Evolutionary conservation across 1,140 invertebrate genomes (phyloP).

Genomic region (Tetragnatha versicolor): DNA sequence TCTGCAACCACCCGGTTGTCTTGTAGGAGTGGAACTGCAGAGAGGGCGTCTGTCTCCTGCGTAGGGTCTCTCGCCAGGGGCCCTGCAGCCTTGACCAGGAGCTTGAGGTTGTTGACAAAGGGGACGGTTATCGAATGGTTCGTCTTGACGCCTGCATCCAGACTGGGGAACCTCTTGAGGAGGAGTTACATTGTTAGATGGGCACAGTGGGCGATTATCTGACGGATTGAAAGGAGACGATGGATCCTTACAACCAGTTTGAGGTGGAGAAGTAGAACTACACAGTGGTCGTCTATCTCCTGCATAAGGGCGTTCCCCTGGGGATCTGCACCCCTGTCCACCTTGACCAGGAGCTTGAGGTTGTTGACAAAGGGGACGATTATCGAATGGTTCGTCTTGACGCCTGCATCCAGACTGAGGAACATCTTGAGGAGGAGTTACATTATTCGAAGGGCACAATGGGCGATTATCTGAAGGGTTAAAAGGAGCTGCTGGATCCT

Average conservation of each 20-base stretch:
- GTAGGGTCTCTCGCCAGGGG: slow-evolving; percentile 27
- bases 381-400: slow-evolving; percentile 21
- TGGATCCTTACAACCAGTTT: slow-evolving; percentile 26
- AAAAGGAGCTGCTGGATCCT: slow-evolving; percentile 29
- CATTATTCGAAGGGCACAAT: neutral
- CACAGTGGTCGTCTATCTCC: slow-evolving; percentile 41
- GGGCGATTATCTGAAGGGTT: slow-evolving; percentile 37
- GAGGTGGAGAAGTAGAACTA: slow-evolving; percentile 1
- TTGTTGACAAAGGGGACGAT: slow-evolving; percentile 35
- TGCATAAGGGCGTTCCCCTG: slow-evolving; percentile 27
- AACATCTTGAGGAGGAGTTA: neutral
- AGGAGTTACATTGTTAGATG: neutral
- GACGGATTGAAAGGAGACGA: slow-evolving; percentile 25
- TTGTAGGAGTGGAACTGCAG: slow-evolving; percentile 19
- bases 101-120: slow-evolving; percentile 9
- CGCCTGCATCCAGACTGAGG: neutral
- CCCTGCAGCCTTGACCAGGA: slow-evolving; percentile 21
- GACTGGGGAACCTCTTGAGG: neutral
- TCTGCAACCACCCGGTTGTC: slow-evolving; percentile 10
- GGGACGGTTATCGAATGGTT: slow-evolving; percentile 32
- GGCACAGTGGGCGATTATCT: slow-evolving; percentile 35
- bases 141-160: neutral
- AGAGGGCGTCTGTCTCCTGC: slow-evolving; percentile 35
- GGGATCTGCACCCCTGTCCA: slow-evolving; percentile 4
- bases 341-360: neutral